Conservation (phyloP, 2,113 vertebrate species). For the Callospermophilus lateralis region DNA sequence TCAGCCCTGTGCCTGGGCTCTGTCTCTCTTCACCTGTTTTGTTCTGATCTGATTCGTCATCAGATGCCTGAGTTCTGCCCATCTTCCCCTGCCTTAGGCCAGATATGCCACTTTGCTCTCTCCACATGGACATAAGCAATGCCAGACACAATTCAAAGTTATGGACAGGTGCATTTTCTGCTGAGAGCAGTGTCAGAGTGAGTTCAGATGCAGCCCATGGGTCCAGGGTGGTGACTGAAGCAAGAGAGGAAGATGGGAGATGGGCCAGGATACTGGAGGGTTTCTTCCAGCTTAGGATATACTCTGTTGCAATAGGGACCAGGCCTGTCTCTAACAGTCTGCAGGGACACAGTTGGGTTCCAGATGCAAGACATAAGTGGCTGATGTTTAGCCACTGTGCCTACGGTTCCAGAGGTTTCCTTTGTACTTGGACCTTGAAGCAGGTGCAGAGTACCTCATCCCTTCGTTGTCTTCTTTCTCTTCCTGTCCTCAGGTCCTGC, state of each 20-base stretch:
- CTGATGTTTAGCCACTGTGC: accelerated
- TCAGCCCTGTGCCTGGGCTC: neutral
- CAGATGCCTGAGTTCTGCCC: neutral
- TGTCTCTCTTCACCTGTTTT: neutral
- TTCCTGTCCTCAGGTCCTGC: no score
- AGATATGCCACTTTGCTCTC: neutral
- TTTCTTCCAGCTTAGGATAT: neutral
- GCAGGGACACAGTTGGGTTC: neutral
- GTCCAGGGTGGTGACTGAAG: no score
- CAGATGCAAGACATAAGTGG: neutral
- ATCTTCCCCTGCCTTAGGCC: neutral
- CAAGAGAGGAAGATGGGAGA: neutral
- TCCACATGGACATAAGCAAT: neutral
- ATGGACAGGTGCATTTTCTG: neutral
- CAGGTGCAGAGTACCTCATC: accelerated
- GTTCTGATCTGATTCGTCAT: neutral
- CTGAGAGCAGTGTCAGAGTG: neutral
- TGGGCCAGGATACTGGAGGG: neutral
- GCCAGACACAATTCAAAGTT: neutral
- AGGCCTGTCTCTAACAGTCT: neutral
- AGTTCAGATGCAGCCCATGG: accelerated
- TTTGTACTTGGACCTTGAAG: neutral
- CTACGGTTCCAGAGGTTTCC: neutral
- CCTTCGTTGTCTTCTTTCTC: neutral
- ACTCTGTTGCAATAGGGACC: neutral